A percentile compares a stretch with the other conserved stretches of the same genome.
These are phyloP conservation scores for Entomobrya proxima DNA, from an alignment of 2,888 invertebrate species.

Conservation along the genomic window DNA sequence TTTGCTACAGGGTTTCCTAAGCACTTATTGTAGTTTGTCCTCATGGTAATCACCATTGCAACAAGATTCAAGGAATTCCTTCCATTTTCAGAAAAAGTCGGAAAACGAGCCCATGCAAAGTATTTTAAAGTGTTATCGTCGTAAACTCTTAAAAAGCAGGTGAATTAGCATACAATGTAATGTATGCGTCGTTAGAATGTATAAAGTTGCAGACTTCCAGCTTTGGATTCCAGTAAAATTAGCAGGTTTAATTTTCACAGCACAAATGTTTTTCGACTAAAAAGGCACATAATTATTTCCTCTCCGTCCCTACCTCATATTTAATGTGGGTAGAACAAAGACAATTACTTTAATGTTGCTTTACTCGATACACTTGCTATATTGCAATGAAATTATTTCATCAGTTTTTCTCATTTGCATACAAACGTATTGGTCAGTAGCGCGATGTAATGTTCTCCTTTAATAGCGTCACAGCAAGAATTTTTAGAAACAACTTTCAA, in stretches of 20 bases:
- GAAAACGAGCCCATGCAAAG: not conserved
- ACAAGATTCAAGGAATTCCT: conserved; percentile 31
- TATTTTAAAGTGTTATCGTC: not conserved
- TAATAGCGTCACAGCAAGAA: not conserved
- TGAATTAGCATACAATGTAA: too few relatives aligned
- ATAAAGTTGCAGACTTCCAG: too few relatives aligned
- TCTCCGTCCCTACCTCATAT: not conserved
- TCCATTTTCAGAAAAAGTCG: not conserved
- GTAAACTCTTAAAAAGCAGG: too few relatives aligned
- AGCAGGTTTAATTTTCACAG: not conserved
- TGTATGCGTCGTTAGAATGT: too few relatives aligned
- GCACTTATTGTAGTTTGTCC: not conserved
- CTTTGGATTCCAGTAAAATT: not conserved
- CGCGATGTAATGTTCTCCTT: not conserved
- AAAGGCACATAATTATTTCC: not conserved
- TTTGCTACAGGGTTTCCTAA: not conserved
- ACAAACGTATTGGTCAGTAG: not conserved
- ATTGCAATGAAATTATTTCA: too few relatives aligned
- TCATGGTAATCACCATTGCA: conserved; percentile 39
- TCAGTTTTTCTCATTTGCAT: conserved; percentile 2
- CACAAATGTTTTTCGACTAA: not conserved
- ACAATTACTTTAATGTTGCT: not conserved
- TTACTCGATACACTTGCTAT: too few relatives aligned
- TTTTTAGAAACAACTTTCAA: conserved; percentile 44
- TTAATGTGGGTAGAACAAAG: not conserved